These are phyloP conservation scores for Lagodon rhomboides DNA, from an alignment of 2,797 vertebrate species.

Conservation along the genomic window DNA sequence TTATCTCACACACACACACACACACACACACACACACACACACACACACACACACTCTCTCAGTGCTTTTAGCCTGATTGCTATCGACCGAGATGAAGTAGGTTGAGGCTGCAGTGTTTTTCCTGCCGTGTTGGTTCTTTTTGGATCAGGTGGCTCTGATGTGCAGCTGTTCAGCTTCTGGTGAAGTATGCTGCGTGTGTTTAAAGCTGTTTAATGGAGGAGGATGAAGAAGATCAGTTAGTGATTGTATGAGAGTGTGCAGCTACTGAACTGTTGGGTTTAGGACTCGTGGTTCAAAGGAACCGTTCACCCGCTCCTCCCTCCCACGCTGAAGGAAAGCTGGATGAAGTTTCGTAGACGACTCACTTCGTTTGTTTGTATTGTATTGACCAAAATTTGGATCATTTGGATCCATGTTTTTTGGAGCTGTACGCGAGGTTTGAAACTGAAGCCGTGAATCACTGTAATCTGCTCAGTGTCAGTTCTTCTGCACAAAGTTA, in stretches of 20 bases:
- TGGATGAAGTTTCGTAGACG: too few relatives aligned
- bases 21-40: constrained; percentile 9
- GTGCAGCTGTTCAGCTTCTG: background rate
- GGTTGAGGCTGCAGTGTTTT: constrained; percentile 21
- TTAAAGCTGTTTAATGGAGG: background rate
- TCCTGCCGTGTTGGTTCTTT: background rate
- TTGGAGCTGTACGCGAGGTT: too few relatives aligned
- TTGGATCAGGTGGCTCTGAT: background rate
- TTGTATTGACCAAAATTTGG: too few relatives aligned
- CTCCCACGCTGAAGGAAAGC: too few relatives aligned
- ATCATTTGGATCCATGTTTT: too few relatives aligned
- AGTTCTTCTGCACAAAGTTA: too few relatives aligned
- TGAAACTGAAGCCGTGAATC: too few relatives aligned
- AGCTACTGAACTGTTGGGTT: too few relatives aligned
- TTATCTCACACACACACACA: constrained; percentile 10
- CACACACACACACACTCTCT: background rate
- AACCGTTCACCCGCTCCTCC: too few relatives aligned
- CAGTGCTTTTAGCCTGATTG: constrained; percentile 68
- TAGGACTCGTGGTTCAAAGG: too few relatives aligned
- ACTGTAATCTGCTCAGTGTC: too few relatives aligned
- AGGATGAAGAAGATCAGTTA: background rate
- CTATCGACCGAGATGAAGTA: constrained; percentile 66
- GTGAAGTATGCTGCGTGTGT: background rate
- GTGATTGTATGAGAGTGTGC: background rate
- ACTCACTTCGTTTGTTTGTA: too few relatives aligned